These are phyloP conservation scores for Dicrostonyx torquatus DNA, from an alignment of 2,797 vertebrate genomes.

Conservation along the genomic window DNA sequence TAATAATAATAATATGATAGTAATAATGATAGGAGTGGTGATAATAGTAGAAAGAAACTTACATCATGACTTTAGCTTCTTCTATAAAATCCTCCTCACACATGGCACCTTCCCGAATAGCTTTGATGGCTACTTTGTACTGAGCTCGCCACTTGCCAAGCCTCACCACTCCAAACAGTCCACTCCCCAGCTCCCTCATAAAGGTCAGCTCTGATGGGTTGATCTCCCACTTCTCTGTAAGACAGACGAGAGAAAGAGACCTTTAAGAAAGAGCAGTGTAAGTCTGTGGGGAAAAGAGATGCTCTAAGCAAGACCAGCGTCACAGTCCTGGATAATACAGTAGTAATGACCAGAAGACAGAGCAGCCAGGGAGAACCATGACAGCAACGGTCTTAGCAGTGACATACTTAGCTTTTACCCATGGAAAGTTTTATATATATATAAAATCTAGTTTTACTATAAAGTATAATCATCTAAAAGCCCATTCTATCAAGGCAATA, in stretches of 20 bases:
- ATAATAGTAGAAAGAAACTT: constrained; percentile 71
- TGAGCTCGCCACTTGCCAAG: constrained; percentile 91
- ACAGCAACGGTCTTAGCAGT: neutral
- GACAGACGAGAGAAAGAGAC: neutral
- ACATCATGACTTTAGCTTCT: constrained; percentile 99
- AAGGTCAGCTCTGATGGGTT: constrained; percentile 90
- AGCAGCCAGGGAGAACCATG: neutral
- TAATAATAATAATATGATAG: neutral
- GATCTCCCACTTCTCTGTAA: constrained; percentile 91
- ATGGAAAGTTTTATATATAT: neutral
- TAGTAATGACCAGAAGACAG: neutral
- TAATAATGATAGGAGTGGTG: too few species aligned
- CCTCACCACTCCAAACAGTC: constrained; percentile 89
- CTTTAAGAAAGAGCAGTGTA: neutral
- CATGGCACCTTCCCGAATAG: constrained; percentile 94
- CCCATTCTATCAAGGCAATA: neutral
- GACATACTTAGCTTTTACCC: neutral
- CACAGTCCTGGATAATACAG: neutral
- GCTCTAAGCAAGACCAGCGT: neutral
- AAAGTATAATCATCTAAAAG: constrained; percentile 8
- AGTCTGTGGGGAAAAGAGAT: neutral
- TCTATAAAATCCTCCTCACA: constrained; percentile 97
- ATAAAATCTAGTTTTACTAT: constrained; percentile 5
- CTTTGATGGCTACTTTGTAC: constrained; percentile 96
- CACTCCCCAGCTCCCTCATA: constrained; percentile 89